phyloP scores from a whole-genome alignment of 2,888 invertebrate species.

The Drosophila prostipennis region DNA sequence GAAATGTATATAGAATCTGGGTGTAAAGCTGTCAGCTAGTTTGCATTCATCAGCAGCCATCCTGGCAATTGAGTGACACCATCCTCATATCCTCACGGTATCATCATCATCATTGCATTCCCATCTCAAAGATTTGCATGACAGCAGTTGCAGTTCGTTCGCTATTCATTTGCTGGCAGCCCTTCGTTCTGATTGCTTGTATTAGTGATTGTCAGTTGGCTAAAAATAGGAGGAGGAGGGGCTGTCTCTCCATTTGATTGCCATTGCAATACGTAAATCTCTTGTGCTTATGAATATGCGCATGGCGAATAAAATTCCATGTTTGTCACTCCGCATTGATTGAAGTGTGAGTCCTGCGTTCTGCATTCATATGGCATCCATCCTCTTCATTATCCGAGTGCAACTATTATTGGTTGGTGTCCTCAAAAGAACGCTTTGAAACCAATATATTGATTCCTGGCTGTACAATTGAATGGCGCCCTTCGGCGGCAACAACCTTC shows the following conservation, averaged over 20 bases:
- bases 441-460: conserved; percentile 64
- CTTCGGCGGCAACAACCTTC: conserved; percentile 6
- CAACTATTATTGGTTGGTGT: conserved; percentile 2
- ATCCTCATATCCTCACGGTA: conserved; percentile 9
- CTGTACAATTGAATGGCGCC: conserved; percentile 45
- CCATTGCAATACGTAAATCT: conserved; percentile 56
- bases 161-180: conserved; percentile 65
- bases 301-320: conserved; percentile 49
- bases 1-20: conserved; percentile 7
- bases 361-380: neutral
- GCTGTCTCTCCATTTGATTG: conserved; percentile 57
- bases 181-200: conserved; percentile 64
- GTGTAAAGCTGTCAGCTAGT: conserved; percentile 44
- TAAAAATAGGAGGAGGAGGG: conserved; percentile 14
- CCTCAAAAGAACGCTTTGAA: conserved; percentile 19
- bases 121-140: conserved; percentile 60
- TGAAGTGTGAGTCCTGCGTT: conserved; percentile 40
- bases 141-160: conserved; percentile 61
- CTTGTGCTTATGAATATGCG: conserved; percentile 74
- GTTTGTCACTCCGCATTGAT: conserved; percentile 66
- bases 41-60: conserved; percentile 67
- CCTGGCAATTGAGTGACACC: conserved; percentile 69
- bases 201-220: conserved; percentile 59
- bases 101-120: conserved; percentile 2
- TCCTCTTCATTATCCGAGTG: conserved; percentile 21